Conservation (phyloP, 2,888 invertebrate genomes). For the Oligia strigilis region DNA sequence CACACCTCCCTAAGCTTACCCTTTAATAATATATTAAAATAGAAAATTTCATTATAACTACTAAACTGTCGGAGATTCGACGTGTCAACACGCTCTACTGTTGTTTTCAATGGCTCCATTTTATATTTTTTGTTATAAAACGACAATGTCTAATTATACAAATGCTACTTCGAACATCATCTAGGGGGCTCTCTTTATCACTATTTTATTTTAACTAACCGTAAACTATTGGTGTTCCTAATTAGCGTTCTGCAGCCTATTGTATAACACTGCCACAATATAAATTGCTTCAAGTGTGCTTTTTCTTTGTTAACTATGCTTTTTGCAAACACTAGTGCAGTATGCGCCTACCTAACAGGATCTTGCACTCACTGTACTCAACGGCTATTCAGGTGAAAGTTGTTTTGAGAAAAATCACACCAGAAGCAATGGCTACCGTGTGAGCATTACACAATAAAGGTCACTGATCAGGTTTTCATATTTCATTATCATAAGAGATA, state of each 20-base stretch:
- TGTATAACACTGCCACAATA: slow-evolving; percentile 69
- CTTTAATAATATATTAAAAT: slow-evolving; percentile 89
- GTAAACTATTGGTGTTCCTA: slow-evolving; percentile 87
- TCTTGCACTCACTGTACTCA: background rate
- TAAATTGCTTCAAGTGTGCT: slow-evolving; percentile 21
- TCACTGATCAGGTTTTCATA: slow-evolving; percentile 33
- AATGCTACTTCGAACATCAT: slow-evolving; percentile 87
- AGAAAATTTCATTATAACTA: slow-evolving; percentile 88
- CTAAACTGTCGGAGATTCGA: slow-evolving; percentile 87
- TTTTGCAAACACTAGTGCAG: background rate
- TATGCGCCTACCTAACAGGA: background rate
- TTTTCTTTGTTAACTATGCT: slow-evolving; percentile 2
- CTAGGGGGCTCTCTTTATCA: slow-evolving; percentile 82
- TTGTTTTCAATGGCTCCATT: slow-evolving; percentile 77
- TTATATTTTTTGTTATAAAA: slow-evolving; percentile 80
- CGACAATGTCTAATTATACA: slow-evolving; percentile 86
- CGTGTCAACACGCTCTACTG: slow-evolving; percentile 78
- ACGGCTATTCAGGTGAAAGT: background rate
- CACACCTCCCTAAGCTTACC: slow-evolving; percentile 82
- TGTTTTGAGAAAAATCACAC: slow-evolving; percentile 19
- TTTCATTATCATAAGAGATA: slow-evolving; percentile 78
- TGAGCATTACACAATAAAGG: slow-evolving; percentile 35
- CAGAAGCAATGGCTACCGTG: slow-evolving; percentile 6
- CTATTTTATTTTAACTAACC: slow-evolving; percentile 80
- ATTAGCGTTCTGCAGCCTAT: slow-evolving; percentile 73